phyloP scores from a whole-genome alignment of 2,113 vertebrate genomes.

The Heloderma charlesbogerti region DNA sequence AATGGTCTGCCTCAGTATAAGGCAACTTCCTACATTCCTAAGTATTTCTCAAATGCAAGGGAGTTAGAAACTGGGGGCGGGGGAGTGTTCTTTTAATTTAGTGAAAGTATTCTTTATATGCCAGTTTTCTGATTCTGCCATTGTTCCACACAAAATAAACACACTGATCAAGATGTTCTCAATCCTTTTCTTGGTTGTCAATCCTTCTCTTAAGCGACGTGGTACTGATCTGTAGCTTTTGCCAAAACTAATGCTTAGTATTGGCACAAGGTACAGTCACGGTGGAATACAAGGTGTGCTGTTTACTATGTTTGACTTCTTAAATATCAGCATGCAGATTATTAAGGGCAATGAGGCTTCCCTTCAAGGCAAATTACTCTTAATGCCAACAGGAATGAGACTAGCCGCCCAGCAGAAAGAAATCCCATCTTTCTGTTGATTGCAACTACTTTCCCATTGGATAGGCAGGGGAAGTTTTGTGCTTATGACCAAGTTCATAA shows the following conservation, averaged over 20 bases:
- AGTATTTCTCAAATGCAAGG: not conserved
- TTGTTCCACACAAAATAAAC: not conserved
- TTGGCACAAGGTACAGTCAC: rapidly evolving
- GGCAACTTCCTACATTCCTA: no score
- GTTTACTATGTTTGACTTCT: not conserved
- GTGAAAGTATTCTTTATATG: not conserved
- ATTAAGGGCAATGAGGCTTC: slow-evolving; percentile 30
- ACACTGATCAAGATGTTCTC: not conserved
- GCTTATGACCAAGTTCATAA: not conserved
- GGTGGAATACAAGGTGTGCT: not conserved
- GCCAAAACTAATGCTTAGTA: slow-evolving; percentile 19
- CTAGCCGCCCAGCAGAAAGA: not conserved
- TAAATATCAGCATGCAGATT: not conserved
- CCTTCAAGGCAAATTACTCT: not conserved
- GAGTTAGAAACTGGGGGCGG: not conserved
- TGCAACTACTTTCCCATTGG: not conserved
- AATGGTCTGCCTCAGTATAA: no score
- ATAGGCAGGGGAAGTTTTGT: not conserved
- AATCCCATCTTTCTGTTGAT: not conserved
- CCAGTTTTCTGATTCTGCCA: not conserved
- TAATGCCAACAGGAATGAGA: not conserved
- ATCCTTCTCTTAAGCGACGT: slow-evolving; percentile 45
- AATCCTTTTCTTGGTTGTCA: slow-evolving; percentile 53
- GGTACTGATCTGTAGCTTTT: slow-evolving; percentile 27
- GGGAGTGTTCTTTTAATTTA: not conserved